These are phyloP conservation scores for Dendrolimus houi DNA, from an alignment of 2,888 invertebrate genomes.

Conservation along the genomic window DNA sequence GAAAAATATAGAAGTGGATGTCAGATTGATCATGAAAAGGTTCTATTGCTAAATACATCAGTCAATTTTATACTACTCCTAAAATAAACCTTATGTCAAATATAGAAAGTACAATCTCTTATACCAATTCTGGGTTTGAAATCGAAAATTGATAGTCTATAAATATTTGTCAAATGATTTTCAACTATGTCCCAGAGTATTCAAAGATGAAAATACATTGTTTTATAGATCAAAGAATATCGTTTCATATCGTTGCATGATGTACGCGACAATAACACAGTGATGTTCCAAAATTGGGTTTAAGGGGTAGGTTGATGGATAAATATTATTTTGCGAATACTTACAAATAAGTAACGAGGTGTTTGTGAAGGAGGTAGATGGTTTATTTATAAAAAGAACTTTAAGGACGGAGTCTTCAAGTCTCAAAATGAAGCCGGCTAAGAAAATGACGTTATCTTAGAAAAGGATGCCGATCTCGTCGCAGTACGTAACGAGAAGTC, in stretches of 20 bases:
- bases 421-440: too few species aligned
- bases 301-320: slow-evolving; percentile 33
- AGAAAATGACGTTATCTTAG: too few species aligned
- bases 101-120: neutral
- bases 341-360: too few species aligned
- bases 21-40: too few species aligned
- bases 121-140: neutral
- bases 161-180: neutral
- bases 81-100: neutral
- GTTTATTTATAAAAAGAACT: too few species aligned
- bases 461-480: too few species aligned
- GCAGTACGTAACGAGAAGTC: too few species aligned
- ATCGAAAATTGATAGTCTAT: neutral
- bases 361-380: too few species aligned
- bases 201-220: slow-evolving; percentile 29
- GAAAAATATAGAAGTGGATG: too few species aligned
- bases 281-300: slow-evolving; percentile 50
- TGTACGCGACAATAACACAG: slow-evolving; percentile 58
- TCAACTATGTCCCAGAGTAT: slow-evolving; percentile 21
- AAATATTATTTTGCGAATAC: too few species aligned
- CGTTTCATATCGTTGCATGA: slow-evolving; percentile 45
- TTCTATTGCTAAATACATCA: too few species aligned
- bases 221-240: slow-evolving; percentile 50
- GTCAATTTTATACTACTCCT: neutral
- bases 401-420: too few species aligned